Base-by-base conservation (phyloP, 2,797 vertebrate species). In the Pangasius mekongensis region DNA sequence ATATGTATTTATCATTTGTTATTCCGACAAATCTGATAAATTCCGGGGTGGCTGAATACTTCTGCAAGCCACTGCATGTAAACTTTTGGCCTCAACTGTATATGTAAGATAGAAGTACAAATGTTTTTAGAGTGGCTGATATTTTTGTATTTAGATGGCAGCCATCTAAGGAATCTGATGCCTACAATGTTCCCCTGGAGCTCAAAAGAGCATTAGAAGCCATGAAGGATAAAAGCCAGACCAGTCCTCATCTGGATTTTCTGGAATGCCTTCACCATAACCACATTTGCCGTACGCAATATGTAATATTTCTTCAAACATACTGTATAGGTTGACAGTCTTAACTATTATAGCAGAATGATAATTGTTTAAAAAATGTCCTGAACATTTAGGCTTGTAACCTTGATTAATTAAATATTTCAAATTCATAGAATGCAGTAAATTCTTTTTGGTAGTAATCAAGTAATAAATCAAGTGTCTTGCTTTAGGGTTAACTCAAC, bases 211-310 rank as follows among this genome's bases (percentile, higher is more conserved):
- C 92, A 2, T 91, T 97, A 1, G 1, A 2, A 0, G 90, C 90
- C 82, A 95, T 96, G 95, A 91, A 33, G 77, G 91, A 90, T 2
- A 78, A 91, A 43, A 73, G 27, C 1, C 3, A 91, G 69, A 24
- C 43, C 0, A 64, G 6, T 33, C 89, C 91, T 8, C 95, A 96
- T 87, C 0, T 0, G 0, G 87, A 90, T 87, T 94, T 97, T 90
- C 93, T 97, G 52, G 6, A n/a, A 30, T 95, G 94, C 86, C 93
- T 97, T 89, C 91, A 97, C 89, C 62, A 7, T 62, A 93, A 96
- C 92, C 0, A 6, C 47, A 22, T 96, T 47, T 88, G n/a, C 73
- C 76, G 94, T 96, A 93, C 91, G n/a, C 8, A 66, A n/a, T 52
- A 10, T 64, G 52, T 22, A 33, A 8, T 80, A 36, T 47, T 56